Evolutionary conservation across 1,140 invertebrate genomes (phyloP).

Genomic region (Pseudoatta argentina): DNA sequence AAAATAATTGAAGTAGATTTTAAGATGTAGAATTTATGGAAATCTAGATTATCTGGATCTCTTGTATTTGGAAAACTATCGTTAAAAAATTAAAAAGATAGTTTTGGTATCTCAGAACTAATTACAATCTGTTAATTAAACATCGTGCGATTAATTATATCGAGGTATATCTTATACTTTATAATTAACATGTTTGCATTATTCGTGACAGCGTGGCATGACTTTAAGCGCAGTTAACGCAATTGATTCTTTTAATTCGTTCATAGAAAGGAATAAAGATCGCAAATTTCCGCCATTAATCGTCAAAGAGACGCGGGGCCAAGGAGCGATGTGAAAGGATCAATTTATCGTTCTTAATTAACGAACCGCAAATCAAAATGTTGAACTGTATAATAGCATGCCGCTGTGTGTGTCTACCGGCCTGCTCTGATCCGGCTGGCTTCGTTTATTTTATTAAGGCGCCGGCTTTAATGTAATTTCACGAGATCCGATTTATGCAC

Average conservation of each 20-base stretch:
- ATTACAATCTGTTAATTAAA: not conserved
- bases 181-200: not conserved
- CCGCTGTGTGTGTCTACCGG: not conserved
- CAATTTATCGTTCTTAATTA: conserved; percentile 68
- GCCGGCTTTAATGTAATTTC: conserved; percentile 49
- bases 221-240: not conserved
- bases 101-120: not conserved
- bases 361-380: conserved; percentile 56
- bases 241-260: not conserved
- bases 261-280: conserved; percentile 34
- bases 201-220: not conserved
- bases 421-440: not conserved
- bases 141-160: not conserved
- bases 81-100: not conserved
- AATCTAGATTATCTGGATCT: not conserved
- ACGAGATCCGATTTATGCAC: not conserved
- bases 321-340: conserved; percentile 60
- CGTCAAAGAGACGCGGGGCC: conserved; percentile 52
- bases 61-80: not conserved
- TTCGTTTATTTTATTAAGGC: conserved; percentile 57
- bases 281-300: conserved; percentile 36
- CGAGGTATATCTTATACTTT: not conserved
- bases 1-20: not conserved
- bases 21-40: not conserved
- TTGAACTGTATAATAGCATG: not conserved